Evolutionary conservation across 2,888 invertebrate genomes (phyloP).

Genomic region (Helicoverpa assulta): DNA sequence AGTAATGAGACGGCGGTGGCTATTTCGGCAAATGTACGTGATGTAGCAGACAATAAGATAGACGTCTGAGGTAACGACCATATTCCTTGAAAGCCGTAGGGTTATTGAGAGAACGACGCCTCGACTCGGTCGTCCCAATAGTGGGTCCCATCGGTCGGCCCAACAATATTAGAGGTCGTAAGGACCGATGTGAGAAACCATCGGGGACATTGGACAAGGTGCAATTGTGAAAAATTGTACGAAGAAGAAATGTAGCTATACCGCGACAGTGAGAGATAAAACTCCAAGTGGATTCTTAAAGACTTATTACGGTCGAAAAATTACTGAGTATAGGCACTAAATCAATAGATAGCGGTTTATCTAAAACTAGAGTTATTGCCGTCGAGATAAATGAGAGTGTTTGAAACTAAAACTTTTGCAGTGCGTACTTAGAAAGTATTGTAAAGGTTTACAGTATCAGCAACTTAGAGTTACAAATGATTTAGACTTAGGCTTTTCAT

Average conservation of each 20-base stretch:
- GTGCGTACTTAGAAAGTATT: constrained; percentile 39
- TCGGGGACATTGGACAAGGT: constrained; percentile 34
- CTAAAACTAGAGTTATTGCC: constrained; percentile 67
- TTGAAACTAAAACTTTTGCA: constrained; percentile 44
- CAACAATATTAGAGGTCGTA: constrained; percentile 66
- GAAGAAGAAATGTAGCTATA: constrained; percentile 27
- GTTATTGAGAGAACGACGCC: constrained; percentile 68
- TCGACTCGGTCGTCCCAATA: constrained; percentile 60
- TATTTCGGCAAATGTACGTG: constrained; percentile 66
- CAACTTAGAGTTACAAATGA: constrained; percentile 6
- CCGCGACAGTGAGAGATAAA: constrained; percentile 45
- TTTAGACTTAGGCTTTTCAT: not conserved
- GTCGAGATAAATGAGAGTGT: constrained; percentile 66
- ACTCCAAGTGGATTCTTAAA: constrained; percentile 52
- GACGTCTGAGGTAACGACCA: constrained; percentile 68
- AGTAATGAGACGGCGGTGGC: constrained; percentile 62
- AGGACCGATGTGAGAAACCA: constrained; percentile 59
- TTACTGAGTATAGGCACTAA: constrained; percentile 65
- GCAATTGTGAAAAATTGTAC: constrained; percentile 42
- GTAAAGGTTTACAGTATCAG: constrained; percentile 17
- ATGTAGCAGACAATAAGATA: constrained; percentile 70
- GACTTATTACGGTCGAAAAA: constrained; percentile 67
- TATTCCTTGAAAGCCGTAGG: constrained; percentile 62
- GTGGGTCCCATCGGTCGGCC: constrained; percentile 68
- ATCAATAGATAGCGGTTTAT: constrained; percentile 70